These are phyloP conservation scores for Phymastichus coffea DNA, from an alignment of 1,140 invertebrate genomes.

Conservation along the genomic window DNA sequence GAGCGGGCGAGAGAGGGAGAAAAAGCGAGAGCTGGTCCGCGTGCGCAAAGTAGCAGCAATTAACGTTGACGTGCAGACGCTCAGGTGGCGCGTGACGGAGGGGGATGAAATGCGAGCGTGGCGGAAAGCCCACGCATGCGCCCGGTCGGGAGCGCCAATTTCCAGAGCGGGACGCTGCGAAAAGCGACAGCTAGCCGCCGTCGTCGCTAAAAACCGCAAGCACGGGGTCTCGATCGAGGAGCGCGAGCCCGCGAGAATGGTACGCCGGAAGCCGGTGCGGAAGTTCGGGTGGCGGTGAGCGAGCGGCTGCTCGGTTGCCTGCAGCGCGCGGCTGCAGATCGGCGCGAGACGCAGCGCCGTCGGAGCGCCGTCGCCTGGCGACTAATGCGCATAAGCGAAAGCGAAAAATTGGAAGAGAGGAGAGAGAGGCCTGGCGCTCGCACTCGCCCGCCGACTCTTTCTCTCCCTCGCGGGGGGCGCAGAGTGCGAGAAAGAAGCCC, in stretches of 20 bases:
- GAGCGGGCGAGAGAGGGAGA: neutral
- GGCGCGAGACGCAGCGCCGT: too few species aligned
- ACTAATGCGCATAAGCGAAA: neutral
- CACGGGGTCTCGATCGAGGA: neutral
- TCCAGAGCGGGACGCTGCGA: conserved; percentile 33
- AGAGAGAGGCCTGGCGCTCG: too few species aligned
- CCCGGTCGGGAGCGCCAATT: conserved; percentile 39
- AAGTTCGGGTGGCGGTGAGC: too few species aligned
- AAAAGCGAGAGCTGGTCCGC: neutral
- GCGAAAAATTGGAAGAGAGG: neutral
- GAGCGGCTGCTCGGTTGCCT: too few species aligned
- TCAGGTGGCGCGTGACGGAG: neutral
- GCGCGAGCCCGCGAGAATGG: neutral
- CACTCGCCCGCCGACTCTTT: too few species aligned
- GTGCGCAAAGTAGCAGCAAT: too few species aligned
- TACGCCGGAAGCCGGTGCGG: neutral
- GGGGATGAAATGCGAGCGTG: too few species aligned
- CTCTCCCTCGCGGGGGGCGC: too few species aligned
- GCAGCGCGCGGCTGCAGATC: too few species aligned
- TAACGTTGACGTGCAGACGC: too few species aligned
- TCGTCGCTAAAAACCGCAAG: neutral
- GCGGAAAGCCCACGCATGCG: too few species aligned
- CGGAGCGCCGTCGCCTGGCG: neutral
- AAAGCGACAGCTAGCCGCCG: conserved; percentile 11
- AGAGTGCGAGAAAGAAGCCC: too few species aligned